Conservation (phyloP, 1,140 invertebrate species). For the Aphidius gifuensis region DNA sequence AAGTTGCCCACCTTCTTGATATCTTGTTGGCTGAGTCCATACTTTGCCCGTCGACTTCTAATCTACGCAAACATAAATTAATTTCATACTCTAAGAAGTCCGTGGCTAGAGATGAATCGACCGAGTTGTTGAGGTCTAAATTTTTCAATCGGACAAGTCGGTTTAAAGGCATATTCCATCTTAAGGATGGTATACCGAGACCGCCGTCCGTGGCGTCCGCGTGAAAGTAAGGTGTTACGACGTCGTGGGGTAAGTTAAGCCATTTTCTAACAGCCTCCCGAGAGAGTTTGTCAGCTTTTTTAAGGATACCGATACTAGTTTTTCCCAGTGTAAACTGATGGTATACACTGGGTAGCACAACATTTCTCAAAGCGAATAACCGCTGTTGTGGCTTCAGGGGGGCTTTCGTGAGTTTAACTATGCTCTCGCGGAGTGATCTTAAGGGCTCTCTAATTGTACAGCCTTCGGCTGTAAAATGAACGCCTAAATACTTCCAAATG, state of each 20-base stretch:
- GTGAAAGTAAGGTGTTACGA: slow-evolving; percentile 39
- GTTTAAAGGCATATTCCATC: slow-evolving; percentile 22
- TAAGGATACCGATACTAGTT: too few relatives aligned
- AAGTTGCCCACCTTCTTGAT: too few relatives aligned
- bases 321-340: too few relatives aligned
- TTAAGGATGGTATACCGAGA: slow-evolving; percentile 29
- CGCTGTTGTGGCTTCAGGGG: too few relatives aligned
- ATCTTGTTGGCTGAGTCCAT: too few relatives aligned
- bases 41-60: too few relatives aligned
- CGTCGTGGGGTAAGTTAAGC: slow-evolving; percentile 27
- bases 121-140: neutral
- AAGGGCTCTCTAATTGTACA: too few relatives aligned
- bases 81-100: slow-evolving; percentile 65
- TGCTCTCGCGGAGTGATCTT: too few relatives aligned
- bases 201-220: neutral
- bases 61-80: neutral
- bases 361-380: too few relatives aligned
- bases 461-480: neutral
- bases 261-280: neutral
- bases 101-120: slow-evolving; percentile 44
- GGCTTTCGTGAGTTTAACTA: too few relatives aligned
- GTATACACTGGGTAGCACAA: too few relatives aligned
- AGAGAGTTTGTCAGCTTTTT: too few relatives aligned
- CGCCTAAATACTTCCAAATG: slow-evolving; percentile 19
- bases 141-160: slow-evolving; percentile 5